These are phyloP conservation scores for Habropoda laboriosa DNA, from an alignment of 1,140 invertebrate species.

Conservation along the genomic window DNA sequence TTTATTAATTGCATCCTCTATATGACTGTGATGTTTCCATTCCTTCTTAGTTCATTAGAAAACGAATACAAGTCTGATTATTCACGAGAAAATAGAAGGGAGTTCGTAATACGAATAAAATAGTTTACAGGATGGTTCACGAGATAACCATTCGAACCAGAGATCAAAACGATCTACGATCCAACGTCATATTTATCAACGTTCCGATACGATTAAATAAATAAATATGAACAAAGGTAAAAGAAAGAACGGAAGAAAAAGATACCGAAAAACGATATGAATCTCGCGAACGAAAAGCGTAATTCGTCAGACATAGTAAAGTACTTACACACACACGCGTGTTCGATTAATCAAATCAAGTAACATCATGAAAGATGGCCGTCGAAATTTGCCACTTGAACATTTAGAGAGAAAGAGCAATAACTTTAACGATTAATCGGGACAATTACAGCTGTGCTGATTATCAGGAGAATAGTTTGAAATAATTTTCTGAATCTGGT, in stretches of 20 bases:
- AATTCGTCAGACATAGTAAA: constrained; percentile 17
- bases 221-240: not conserved
- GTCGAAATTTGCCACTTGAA: constrained; percentile 6
- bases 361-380: constrained; percentile 22
- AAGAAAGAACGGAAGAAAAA: not conserved
- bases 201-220: constrained; percentile 12
- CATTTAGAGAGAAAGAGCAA: constrained; percentile 26
- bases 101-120: constrained; percentile 25
- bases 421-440: constrained; percentile 37
- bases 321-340: not conserved
- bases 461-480: constrained; percentile 34
- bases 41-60: constrained; percentile 62
- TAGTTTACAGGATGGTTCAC: not conserved
- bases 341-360: constrained; percentile 11
- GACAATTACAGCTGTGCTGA: constrained; percentile 10
- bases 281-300: constrained; percentile 9
- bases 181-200: constrained; percentile 13
- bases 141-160: not conserved
- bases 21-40: constrained; percentile 71
- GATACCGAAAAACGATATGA: not conserved
- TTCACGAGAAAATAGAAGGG: constrained; percentile 11
- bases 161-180: not conserved
- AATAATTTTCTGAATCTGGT: constrained; percentile 49
- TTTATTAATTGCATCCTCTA: constrained; percentile 63
- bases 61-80: constrained; percentile 59